These are phyloP conservation scores for Betta splendens DNA, from an alignment of 2,797 vertebrate genomes.

Conservation along the genomic window DNA sequence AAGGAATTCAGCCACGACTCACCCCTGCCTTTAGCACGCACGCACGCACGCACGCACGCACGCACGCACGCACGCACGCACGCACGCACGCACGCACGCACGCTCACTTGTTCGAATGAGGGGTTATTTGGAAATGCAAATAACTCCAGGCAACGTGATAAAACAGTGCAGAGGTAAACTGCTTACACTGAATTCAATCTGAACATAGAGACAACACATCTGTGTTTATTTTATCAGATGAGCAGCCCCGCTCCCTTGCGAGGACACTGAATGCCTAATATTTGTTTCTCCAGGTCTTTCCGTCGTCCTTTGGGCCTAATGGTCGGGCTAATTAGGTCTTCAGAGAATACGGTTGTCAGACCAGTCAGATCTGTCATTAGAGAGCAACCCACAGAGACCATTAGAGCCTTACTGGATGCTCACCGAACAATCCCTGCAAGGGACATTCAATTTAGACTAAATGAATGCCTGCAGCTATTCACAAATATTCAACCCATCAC, in stretches of 20 bases:
- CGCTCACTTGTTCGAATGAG: too few species aligned
- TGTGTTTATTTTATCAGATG: neutral
- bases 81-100: too few species aligned
- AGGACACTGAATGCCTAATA: conserved; percentile 17
- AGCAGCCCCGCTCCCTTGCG: neutral
- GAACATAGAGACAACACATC: neutral
- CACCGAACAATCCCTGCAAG: conserved; percentile 39
- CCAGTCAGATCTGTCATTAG: conserved; percentile 53
- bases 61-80: conserved; percentile 21
- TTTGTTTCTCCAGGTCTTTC: conserved; percentile 38
- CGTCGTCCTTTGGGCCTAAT: conserved; percentile 51
- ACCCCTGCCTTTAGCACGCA: conserved; percentile 15
- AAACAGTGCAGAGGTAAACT: conserved; percentile 2
- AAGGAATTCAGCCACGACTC: conserved; percentile 48
- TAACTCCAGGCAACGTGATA: neutral
- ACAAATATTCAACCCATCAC: conserved; percentile 7
- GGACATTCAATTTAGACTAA: conserved; percentile 57
- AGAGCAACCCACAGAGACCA: conserved; percentile 58
- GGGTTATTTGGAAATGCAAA: conserved; percentile 2
- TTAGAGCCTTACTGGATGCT: conserved; percentile 61
- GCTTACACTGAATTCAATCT: neutral
- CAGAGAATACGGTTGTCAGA: conserved; percentile 64
- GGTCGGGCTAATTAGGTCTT: conserved; percentile 71
- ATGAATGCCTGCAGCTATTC: conserved; percentile 46
- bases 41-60: conserved; percentile 11